Evolutionary conservation across 2,113 vertebrate genomes (phyloP), one percentile per base, ranked within the genome.

Genomic region (Poeciliopsis retropinna): DNA sequence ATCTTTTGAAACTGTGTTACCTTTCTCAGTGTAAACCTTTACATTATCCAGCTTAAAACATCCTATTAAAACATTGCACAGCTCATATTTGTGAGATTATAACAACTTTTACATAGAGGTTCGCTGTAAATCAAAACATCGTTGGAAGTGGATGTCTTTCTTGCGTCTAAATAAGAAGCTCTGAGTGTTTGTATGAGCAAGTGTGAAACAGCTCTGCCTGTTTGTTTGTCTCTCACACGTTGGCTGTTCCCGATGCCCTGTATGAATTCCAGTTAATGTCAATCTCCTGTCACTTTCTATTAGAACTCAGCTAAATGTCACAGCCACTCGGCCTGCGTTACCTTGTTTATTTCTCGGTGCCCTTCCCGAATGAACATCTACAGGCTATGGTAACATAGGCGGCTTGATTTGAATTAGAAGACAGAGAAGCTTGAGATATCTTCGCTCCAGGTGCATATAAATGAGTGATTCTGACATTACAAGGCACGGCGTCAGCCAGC

Each of bases 241-340:
- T 82, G 86, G 85, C 84, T 89, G 89, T 91, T 92, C 92, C 83
- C 63, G 85, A 86, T 91, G 92, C 90, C 93, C 93, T 93, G 92
- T 94, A 93, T 95, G 93, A 93, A 95, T 95, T 94, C 93, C 92
- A 91, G 93, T 93, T 91, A 93, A 93, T 88, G 93, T 95, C 94
- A 95, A 90, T 95, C 94, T 94, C 92, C 91, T 95, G 95, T 95
- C 95, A 95, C 91, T 93, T 93, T 91, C 90, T 70, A 93, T 95
- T 93, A 95, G 89, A 92, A 88, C 87, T 94, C 93, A 93, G 92
- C 91, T 89, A 92, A 93, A 94, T 95, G 95, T 95, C 95, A 93
- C 87, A 84, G 83, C 78, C 77, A 88, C 88, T 88, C 85, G 41
- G 80, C 86, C 91, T 66, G 86, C 78, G 63, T 85, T 92, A 91